A percentile compares a stretch with the other conserved stretches of the same genome.
phyloP scores from a whole-genome alignment of 2,797 vertebrate genomes.

The Austrolebias charrua region DNA sequence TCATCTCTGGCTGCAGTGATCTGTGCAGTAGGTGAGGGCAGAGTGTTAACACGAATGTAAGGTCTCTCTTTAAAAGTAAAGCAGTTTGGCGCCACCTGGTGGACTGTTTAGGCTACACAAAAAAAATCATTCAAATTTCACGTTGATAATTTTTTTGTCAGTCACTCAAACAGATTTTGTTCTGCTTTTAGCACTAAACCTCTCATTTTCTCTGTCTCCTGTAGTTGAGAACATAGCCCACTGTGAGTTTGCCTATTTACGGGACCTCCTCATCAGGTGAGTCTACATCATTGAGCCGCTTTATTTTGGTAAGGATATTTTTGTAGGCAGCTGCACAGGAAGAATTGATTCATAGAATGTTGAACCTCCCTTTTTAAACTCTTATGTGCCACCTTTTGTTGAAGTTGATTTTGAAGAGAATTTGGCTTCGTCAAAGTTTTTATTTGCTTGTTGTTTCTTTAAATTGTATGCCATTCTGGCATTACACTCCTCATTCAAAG shows the following conservation, averaged over 20 bases:
- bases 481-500: too few species aligned
- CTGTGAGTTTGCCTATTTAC: slow-evolving; percentile 97
- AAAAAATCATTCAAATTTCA: neutral
- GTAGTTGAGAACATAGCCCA: slow-evolving; percentile 97
- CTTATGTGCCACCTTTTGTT: too few species aligned
- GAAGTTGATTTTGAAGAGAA: too few species aligned
- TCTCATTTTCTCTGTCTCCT: slow-evolving; percentile 31
- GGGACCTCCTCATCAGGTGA: slow-evolving; percentile 98
- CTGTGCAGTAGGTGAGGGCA: neutral
- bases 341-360: too few species aligned
- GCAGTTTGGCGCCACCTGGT: slow-evolving; percentile 52
- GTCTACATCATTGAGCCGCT: slow-evolving; percentile 7
- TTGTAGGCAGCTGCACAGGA: too few species aligned
- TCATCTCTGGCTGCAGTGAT: slow-evolving; percentile 45
- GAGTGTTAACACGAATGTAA: neutral
- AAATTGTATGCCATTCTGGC: too few species aligned
- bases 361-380: too few species aligned
- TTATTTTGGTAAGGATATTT: too few species aligned
- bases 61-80: neutral
- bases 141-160: neutral
- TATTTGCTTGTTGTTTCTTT: too few species aligned
- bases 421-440: too few species aligned
- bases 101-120: slow-evolving; percentile 25
- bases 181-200: slow-evolving; percentile 3
- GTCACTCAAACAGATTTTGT: neutral